Percentiles rank a stretch among this genome's conserved stretches.
phyloP scores from a whole-genome alignment of 2,113 vertebrate species.

The Theristicus caerulescens region DNA sequence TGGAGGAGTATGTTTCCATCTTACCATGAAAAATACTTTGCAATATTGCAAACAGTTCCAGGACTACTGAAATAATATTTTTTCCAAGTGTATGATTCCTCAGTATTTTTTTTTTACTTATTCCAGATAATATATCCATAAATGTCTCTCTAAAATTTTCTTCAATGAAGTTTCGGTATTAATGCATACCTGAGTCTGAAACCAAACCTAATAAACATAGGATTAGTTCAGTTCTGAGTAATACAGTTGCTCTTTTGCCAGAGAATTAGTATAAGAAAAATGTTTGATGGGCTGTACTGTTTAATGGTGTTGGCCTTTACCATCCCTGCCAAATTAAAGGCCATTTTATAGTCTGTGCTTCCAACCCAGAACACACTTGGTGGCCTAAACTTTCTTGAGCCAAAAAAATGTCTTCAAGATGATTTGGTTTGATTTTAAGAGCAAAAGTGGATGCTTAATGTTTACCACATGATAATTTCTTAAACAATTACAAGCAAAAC shows the following conservation, averaged over 20 bases:
- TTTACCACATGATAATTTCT: constrained; percentile 39
- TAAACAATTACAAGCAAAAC: not conserved
- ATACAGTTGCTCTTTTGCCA: not conserved
- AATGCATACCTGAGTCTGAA: not conserved
- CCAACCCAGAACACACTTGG: not conserved
- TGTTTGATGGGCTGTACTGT: not conserved
- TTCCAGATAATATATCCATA: not conserved
- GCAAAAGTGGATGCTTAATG: not conserved
- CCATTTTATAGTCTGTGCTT: not conserved
- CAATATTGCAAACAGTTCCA: not conserved
- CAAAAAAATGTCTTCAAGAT: constrained; percentile 22
- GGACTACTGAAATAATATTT: not conserved
- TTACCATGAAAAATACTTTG: not conserved
- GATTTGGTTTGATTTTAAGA: constrained; percentile 26
- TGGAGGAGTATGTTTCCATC: not conserved
- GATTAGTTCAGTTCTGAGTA: not conserved
- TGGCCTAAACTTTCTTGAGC: not conserved
- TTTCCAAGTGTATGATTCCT: not conserved
- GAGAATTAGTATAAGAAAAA: not conserved
- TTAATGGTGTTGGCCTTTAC: not conserved
- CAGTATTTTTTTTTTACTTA: not conserved
- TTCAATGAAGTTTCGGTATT: not conserved
- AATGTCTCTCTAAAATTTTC: not conserved
- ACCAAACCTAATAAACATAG: not conserved
- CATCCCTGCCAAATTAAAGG: not conserved